Percentiles rank a stretch among this genome's conserved stretches.
phyloP scores from a whole-genome alignment of 2,113 vertebrate species.

The Salvator merianae region DNA sequence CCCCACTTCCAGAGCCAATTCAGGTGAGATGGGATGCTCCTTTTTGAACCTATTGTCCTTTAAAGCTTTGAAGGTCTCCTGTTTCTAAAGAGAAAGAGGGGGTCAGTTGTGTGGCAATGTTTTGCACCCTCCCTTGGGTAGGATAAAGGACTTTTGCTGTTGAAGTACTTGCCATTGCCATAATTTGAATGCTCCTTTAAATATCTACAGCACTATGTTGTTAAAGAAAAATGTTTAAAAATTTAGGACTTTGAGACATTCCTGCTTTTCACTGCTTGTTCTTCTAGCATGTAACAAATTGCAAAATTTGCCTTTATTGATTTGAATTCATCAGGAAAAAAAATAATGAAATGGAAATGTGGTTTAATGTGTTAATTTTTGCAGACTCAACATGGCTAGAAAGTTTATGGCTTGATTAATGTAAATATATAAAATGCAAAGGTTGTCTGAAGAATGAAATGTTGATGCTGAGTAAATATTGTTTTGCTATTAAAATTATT shows the following conservation, averaged over 20 bases:
- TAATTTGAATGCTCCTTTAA: slow-evolving; percentile 38
- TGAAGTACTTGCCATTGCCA: no score
- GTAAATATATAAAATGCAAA: slow-evolving; percentile 51
- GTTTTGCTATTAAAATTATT: slow-evolving; percentile 58
- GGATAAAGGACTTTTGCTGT: no score
- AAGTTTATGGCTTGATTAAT: slow-evolving; percentile 60
- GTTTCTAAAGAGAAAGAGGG: no score
- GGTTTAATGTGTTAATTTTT: slow-evolving; percentile 57
- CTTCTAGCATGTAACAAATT: slow-evolving; percentile 65
- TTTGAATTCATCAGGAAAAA: slow-evolving; percentile 47
- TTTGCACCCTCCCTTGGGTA: no score
- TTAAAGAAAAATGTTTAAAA: slow-evolving; percentile 61
- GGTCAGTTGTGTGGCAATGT: no score
- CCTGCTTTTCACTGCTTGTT: slow-evolving; percentile 70
- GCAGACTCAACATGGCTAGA: slow-evolving; percentile 48
- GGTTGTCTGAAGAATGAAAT: slow-evolving; percentile 54
- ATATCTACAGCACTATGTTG: slow-evolving; percentile 29
- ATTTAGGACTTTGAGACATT: slow-evolving; percentile 57
- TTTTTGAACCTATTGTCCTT: no score
- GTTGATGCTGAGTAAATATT: slow-evolving; percentile 61
- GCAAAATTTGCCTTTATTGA: slow-evolving; percentile 66
- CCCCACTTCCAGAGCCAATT: no score
- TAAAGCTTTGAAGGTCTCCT: no score
- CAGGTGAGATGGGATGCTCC: no score
- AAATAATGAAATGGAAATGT: not conserved